Percentiles rank a stretch among this genome's conserved stretches.
These are phyloP conservation scores for Drosophila chauvacae DNA, from an alignment of 1,140 invertebrate genomes.

Conservation along the genomic window DNA sequence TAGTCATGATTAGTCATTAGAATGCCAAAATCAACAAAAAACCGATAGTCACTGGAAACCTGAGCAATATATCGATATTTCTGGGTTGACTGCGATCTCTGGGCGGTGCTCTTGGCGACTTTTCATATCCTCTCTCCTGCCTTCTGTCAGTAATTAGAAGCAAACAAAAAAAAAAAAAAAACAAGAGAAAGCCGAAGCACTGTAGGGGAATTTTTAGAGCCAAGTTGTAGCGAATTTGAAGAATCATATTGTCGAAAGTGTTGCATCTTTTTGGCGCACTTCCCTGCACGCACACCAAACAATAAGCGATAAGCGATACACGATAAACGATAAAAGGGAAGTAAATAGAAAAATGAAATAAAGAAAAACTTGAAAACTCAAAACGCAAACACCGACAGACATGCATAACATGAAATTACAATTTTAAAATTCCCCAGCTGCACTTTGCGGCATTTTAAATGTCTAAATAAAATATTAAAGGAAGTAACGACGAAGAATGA, in stretches of 20 bases:
- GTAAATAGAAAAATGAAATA: not conserved
- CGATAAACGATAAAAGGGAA: not conserved
- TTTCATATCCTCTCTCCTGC: constrained; percentile 13
- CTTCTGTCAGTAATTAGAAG: constrained; percentile 21
- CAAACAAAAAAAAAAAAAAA: not conserved
- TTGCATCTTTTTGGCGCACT: constrained; percentile 33
- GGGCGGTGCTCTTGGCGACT: not conserved
- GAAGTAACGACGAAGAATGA: constrained; percentile 33
- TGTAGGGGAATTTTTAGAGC: constrained; percentile 44
- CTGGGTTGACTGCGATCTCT: not conserved
- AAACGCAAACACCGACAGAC: constrained; percentile 23
- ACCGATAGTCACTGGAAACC: not conserved
- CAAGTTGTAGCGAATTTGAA: constrained; percentile 39
- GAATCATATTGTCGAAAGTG: constrained; percentile 21
- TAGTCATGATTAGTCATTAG: not conserved
- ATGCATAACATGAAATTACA: constrained; percentile 46
- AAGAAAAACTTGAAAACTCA: not conserved
- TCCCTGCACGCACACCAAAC: constrained; percentile 25
- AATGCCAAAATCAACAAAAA: not conserved
- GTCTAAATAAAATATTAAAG: constrained; percentile 72
- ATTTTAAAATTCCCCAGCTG: constrained; percentile 73
- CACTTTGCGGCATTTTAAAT: constrained; percentile 76
- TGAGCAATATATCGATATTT: not conserved
- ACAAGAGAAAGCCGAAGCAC: constrained; percentile 21
- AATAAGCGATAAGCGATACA: not conserved